Conservation (phyloP, 2,888 invertebrate species). For the Spialia ferax region DNA sequence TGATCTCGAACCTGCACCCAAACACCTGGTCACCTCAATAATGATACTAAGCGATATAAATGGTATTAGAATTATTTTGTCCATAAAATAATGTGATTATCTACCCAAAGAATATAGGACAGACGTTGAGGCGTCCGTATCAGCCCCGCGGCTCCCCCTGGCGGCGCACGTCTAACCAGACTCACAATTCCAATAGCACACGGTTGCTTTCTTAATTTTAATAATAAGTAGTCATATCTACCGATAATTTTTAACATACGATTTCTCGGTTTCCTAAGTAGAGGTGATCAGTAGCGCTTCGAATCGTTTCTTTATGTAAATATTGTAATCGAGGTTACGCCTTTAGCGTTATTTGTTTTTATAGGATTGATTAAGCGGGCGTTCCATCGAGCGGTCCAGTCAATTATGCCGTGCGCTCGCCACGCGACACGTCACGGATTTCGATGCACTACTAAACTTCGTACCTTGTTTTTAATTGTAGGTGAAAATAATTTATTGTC, state of each 20-base stretch:
- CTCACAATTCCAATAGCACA: constrained; percentile 79
- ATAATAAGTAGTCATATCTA: constrained; percentile 81
- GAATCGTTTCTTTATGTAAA: constrained; percentile 81
- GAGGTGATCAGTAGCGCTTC: constrained; percentile 84
- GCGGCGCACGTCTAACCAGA: constrained; percentile 75
- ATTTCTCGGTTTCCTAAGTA: constrained; percentile 82
- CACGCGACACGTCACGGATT: constrained; percentile 53
- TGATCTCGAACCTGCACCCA: not conserved
- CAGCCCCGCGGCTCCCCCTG: constrained; percentile 45
- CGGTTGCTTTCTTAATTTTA: constrained; percentile 81
- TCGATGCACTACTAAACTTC: constrained; percentile 69
- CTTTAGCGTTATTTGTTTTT: constrained; percentile 71
- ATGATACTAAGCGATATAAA: not conserved
- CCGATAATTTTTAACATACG: constrained; percentile 72
- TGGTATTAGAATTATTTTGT: not conserved
- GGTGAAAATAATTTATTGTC: constrained; percentile 84
- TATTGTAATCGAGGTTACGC: constrained; percentile 80
- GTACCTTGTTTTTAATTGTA: constrained; percentile 82
- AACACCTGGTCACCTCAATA: not conserved
- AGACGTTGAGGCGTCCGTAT: constrained; percentile 37
- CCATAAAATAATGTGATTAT: too few species aligned
- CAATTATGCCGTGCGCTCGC: constrained; percentile 79
- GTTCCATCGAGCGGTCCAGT: constrained; percentile 71
- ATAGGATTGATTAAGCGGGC: constrained; percentile 59
- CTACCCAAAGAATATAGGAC: constrained; percentile 40